Percentiles rank a stretch among this genome's conserved stretches.
These are phyloP conservation scores for Takifugu bimaculatus DNA, from an alignment of 2,113 vertebrate genomes.

Conservation along the genomic window DNA sequence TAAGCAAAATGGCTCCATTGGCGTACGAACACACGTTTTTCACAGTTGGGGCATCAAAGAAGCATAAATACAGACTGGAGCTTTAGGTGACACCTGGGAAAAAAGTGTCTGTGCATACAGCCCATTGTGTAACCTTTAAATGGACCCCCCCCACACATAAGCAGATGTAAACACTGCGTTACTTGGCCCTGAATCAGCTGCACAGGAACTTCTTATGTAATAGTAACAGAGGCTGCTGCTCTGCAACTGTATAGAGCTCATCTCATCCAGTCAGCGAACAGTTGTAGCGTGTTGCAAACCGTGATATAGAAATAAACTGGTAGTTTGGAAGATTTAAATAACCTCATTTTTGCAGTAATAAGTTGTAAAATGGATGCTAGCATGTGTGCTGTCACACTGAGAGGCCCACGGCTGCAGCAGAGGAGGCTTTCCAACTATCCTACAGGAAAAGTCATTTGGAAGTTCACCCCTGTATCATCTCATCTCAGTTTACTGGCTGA, in stretches of 20 bases:
- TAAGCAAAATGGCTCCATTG: conserved; percentile 49
- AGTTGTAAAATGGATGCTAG: conserved; percentile 3
- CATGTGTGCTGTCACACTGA: conserved; percentile 4
- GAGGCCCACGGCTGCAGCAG: conserved; percentile 17
- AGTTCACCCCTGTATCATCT: conserved; percentile 60
- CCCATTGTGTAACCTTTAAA: conserved; percentile 24
- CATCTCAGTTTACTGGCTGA: conserved; percentile 75
- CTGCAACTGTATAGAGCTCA: background rate
- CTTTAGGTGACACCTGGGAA: too few relatives aligned
- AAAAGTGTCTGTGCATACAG: background rate
- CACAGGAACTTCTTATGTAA: conserved; percentile 40
- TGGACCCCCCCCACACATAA: conserved; percentile 29
- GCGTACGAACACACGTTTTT: background rate
- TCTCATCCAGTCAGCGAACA: conserved; percentile 3
- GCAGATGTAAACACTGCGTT: conserved; percentile 15
- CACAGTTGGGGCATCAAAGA: too few relatives aligned
- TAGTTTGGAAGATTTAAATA: background rate
- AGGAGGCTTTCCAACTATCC: conserved; percentile 39
- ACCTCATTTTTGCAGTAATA: background rate
- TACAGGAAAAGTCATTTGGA: conserved; percentile 70
- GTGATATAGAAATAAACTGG: background rate
- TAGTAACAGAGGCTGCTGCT: conserved; percentile 6
- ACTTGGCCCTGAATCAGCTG: conserved; percentile 12
- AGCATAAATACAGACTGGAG: too few relatives aligned
- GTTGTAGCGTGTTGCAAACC: background rate